These are phyloP conservation scores for cattle (Bos taurus) DNA, from an alignment of 2,113 vertebrate genomes.

Conservation along the genomic window DNA sequence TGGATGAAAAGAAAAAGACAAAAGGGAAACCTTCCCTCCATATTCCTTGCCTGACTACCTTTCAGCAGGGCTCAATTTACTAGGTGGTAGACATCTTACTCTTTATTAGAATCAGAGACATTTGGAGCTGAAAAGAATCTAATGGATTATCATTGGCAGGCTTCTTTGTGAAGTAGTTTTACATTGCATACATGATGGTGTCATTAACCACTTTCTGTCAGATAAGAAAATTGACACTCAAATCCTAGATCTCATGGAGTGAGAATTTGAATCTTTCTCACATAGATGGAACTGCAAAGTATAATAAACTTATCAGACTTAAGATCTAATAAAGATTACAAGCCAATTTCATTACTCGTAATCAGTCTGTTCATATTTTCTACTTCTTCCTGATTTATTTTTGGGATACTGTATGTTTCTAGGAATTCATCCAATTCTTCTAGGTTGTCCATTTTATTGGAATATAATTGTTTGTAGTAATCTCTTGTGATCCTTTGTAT, in stretches of 20 bases:
- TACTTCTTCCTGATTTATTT: background rate
- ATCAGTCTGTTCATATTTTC: background rate
- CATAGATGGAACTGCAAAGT: background rate
- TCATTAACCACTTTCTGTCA: constrained; percentile 16
- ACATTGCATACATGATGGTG: background rate
- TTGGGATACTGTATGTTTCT: background rate
- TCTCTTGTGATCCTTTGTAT: background rate
- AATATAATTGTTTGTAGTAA: background rate
- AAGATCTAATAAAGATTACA: background rate
- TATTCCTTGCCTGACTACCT: background rate
- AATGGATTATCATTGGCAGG: background rate
- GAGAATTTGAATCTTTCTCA: background rate
- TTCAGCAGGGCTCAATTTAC: background rate
- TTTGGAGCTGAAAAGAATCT: background rate
- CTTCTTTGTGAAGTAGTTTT: background rate
- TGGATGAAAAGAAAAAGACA: constrained; percentile 22
- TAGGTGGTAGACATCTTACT: background rate
- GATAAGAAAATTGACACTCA: background rate
- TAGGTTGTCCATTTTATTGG: background rate
- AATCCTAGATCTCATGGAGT: background rate
- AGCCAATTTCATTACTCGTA: background rate
- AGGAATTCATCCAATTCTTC: background rate
- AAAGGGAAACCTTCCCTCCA: background rate
- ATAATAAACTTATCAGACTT: background rate
- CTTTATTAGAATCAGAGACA: background rate